These are phyloP conservation scores for Malaclemys terrapin DNA, from an alignment of 2,113 vertebrate genomes.

Conservation along the genomic window DNA sequence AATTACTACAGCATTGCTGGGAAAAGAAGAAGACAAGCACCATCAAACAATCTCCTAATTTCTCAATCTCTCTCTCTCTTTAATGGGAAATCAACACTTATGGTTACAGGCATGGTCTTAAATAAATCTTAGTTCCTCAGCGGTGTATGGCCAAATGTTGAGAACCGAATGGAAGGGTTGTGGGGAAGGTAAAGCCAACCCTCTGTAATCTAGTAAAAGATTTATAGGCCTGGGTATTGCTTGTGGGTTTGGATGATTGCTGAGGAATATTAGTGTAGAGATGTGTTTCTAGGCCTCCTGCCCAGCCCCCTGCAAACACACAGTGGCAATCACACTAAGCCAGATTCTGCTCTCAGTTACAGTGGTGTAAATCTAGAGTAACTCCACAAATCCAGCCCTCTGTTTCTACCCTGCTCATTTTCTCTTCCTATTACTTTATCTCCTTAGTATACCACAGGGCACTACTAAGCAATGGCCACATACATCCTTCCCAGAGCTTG, in stretches of 20 bases:
- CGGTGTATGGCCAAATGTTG: neutral
- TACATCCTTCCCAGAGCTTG: neutral
- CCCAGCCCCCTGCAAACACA: neutral
- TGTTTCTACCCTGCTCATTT: neutral
- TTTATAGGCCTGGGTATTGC: constrained; percentile 29
- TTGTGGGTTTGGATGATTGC: constrained; percentile 39
- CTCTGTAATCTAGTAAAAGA: neutral
- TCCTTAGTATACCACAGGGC: neutral
- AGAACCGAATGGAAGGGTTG: neutral
- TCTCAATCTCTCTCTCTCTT: neutral
- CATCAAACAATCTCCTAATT: neutral
- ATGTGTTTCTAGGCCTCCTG: neutral
- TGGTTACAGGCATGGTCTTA: neutral
- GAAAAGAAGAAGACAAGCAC: neutral
- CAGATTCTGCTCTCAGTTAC: constrained; percentile 7
- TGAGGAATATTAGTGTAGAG: neutral
- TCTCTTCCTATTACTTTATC: neutral
- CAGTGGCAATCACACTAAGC: neutral
- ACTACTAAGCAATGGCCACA: neutral
- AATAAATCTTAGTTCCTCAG: neutral
- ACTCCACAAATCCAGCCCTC: neutral
- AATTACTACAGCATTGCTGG: neutral
- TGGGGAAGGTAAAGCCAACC: neutral
- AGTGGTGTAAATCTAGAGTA: constrained; percentile 35
- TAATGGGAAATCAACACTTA: neutral